Conservation (phyloP, 2,888 invertebrate species). For the Parelbella ahira region DNA sequence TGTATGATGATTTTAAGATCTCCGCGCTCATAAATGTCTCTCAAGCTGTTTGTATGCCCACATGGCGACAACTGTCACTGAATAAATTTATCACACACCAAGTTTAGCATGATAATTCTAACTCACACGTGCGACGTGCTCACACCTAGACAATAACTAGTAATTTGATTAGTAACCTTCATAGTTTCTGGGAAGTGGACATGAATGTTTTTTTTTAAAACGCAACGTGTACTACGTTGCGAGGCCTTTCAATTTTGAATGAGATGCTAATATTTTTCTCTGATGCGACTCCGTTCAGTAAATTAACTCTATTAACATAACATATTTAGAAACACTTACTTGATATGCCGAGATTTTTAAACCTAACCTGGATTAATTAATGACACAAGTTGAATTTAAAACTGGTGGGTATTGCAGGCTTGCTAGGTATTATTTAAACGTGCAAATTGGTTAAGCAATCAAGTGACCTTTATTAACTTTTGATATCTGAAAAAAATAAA, state of each 20-base stretch:
- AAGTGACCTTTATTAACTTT: conserved; percentile 42
- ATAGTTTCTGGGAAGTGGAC: conserved; percentile 42
- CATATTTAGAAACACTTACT: no score
- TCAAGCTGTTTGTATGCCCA: conserved; percentile 64
- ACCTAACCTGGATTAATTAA: no score
- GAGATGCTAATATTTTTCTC: conserved; percentile 1
- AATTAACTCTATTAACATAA: background rate
- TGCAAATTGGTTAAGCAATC: conserved; percentile 48
- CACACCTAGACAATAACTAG: conserved; percentile 60
- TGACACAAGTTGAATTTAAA: no score
- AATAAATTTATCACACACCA: conserved; percentile 65
- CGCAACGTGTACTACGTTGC: background rate
- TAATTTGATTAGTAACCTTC: conserved; percentile 52
- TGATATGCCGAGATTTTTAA: no score
- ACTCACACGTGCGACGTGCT: conserved; percentile 55
- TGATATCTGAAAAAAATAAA: conserved; percentile 16
- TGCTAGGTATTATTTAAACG: conserved; percentile 19
- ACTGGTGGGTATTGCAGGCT: no score
- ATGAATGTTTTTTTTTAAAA: conserved; percentile 24
- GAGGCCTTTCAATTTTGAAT: conserved; percentile 8
- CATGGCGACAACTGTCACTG: conserved; percentile 54
- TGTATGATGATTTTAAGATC: no score
- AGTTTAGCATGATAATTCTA: conserved; percentile 59
- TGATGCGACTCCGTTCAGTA: no score
- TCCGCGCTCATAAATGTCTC: no score